Conservation (phyloP, 1,140 invertebrate genomes). For the Andricus grossulariae region DNA sequence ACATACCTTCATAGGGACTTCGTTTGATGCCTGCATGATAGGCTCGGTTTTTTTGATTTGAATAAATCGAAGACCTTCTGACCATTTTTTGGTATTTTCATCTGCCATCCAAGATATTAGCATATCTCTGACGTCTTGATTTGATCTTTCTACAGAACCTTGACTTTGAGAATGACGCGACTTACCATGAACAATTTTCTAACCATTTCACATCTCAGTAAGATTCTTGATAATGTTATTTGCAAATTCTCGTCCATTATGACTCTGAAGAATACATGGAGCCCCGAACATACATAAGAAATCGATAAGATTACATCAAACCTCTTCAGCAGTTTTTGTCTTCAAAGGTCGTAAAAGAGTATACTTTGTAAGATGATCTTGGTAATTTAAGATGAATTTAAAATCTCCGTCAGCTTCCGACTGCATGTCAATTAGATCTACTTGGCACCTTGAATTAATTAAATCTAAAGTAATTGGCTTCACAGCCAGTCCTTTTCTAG, state of each 20-base stretch:
- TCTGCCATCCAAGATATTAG: too few species aligned
- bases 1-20: conserved; percentile 18
- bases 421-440: conserved; percentile 45
- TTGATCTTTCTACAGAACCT: too few species aligned
- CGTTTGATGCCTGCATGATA: not conserved
- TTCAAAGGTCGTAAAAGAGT: conserved; percentile 44
- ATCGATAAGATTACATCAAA: conserved; percentile 53
- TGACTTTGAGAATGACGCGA: too few species aligned
- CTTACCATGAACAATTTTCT: conserved; percentile 67
- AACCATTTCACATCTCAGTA: conserved; percentile 49
- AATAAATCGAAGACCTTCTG: conserved; percentile 56
- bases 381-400: conserved; percentile 60
- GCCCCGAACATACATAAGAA: conserved; percentile 48
- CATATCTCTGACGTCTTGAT: too few species aligned
- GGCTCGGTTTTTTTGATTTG: conserved; percentile 40
- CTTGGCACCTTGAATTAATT: not conserved
- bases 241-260: conserved; percentile 2
- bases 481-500: not conserved
- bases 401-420: conserved; percentile 31
- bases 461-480: not conserved
- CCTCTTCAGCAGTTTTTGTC: conserved; percentile 43
- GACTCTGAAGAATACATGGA: not conserved
- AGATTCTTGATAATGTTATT: conserved; percentile 6
- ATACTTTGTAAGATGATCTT: conserved; percentile 63
- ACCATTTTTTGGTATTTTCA: too few species aligned